A percentile compares a stretch with the other conserved stretches of the same genome.
Evolutionary conservation across 2,888 invertebrate species (phyloP).

Genomic region (Polyploca ridens): DNA sequence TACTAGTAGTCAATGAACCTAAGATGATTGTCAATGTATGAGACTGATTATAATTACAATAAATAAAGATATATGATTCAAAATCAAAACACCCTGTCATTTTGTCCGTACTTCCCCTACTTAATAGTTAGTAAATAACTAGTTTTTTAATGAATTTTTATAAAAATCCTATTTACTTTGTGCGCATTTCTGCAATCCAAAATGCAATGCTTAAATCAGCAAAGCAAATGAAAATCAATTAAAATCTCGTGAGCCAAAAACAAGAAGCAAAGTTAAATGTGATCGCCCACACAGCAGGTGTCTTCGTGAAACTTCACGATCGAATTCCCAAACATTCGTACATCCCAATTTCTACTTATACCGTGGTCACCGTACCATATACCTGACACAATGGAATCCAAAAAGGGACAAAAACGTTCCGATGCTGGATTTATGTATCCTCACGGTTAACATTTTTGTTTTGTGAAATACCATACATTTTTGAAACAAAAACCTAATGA

Average conservation of each 20-base stretch:
- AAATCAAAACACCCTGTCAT: too few species aligned
- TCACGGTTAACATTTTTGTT: slow-evolving; percentile 33
- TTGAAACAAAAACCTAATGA: slow-evolving; percentile 5
- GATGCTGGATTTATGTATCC: slow-evolving; percentile 62
- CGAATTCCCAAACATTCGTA: neutral
- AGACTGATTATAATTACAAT: too few species aligned
- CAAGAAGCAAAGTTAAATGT: neutral
- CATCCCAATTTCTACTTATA: slow-evolving; percentile 20
- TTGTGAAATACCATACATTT: slow-evolving; percentile 33
- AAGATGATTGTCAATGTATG: too few species aligned
- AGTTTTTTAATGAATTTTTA: too few species aligned
- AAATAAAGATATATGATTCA: too few species aligned
- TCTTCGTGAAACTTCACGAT: neutral
- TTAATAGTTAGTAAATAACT: too few species aligned
- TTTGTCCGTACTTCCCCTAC: too few species aligned
- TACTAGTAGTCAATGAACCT: too few species aligned
- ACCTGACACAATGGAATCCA: slow-evolving; percentile 71
- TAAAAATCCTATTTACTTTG: too few species aligned
- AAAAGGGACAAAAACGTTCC: slow-evolving; percentile 65
- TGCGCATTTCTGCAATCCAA: too few species aligned
- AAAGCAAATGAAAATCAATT: neutral
- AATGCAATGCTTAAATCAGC: neutral
- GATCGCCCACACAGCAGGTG: neutral
- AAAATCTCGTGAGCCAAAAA: neutral
- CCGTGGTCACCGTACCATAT: slow-evolving; percentile 49